Percentiles rank a stretch among this genome's conserved stretches.
These are phyloP conservation scores for Aleiodes alternator DNA, from an alignment of 2,888 invertebrate genomes.

Conservation along the genomic window DNA sequence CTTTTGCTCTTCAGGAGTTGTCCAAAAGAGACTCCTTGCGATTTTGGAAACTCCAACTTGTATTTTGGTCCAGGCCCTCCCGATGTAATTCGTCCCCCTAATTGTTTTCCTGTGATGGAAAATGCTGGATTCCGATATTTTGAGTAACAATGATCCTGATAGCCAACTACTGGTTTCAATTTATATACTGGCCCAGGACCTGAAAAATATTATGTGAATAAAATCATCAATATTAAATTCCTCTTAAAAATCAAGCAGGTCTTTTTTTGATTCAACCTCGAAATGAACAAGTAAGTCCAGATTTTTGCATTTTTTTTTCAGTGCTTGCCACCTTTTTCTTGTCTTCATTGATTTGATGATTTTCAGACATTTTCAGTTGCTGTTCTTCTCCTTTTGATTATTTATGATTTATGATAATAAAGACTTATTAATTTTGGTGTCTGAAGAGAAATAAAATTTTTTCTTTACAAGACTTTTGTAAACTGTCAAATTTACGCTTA, in stretches of 20 bases:
- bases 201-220: constrained; percentile 58
- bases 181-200: constrained; percentile 83
- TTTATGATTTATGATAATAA: background rate
- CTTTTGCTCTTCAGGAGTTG: background rate
- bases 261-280: background rate
- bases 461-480: background rate
- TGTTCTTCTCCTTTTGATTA: no score
- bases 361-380: background rate
- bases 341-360: background rate
- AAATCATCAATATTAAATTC: background rate
- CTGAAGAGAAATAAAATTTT: background rate
- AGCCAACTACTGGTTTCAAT: constrained; percentile 81
- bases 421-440: background rate
- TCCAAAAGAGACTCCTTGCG: constrained; percentile 58
- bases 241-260: background rate
- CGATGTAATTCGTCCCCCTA: constrained; percentile 53
- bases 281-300: background rate
- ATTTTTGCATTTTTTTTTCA: background rate
- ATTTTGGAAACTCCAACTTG: constrained; percentile 70
- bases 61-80: constrained; percentile 75
- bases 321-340: background rate
- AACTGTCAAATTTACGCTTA: background rate
- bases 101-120: constrained; percentile 77
- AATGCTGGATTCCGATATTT: constrained; percentile 80
- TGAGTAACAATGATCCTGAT: constrained; percentile 79